A percentile compares a stretch with the other conserved stretches of the same genome.
Evolutionary conservation across 2,797 vertebrate species (phyloP).

Genomic region (Malacoctenus gilli): DNA sequence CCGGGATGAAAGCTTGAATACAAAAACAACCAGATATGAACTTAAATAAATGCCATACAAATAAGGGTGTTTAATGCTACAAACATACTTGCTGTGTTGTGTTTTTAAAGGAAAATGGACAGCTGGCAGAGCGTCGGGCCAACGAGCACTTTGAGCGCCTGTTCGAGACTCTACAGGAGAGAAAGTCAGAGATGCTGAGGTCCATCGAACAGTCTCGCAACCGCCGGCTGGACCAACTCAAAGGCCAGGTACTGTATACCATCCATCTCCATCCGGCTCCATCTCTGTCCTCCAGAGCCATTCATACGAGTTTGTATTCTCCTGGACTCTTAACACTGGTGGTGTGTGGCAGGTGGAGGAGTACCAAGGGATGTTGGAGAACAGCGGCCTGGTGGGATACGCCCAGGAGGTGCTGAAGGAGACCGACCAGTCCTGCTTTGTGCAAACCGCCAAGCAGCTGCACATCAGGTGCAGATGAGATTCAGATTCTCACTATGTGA

Average conservation of each 20-base stretch:
- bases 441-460: slow-evolving; percentile 97
- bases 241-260: slow-evolving; percentile 80
- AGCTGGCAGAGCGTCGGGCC: slow-evolving; percentile 87
- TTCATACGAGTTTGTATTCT: too few relatives aligned
- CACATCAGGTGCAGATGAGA: slow-evolving; percentile 95
- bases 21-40: too few relatives aligned
- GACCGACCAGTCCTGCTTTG: slow-evolving; percentile 96
- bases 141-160: slow-evolving; percentile 90
- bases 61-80: too few relatives aligned
- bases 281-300: too few relatives aligned
- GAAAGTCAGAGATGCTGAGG: slow-evolving; percentile 86
- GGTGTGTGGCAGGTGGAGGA: slow-evolving; percentile 82
- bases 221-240: slow-evolving; percentile 86
- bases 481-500: too few relatives aligned
- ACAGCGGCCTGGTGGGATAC: slow-evolving; percentile 95
- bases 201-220: slow-evolving; percentile 88
- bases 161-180: slow-evolving; percentile 89
- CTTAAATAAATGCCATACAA: too few relatives aligned
- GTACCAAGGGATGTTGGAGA: slow-evolving; percentile 96
- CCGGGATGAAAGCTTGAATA: too few relatives aligned
- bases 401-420: slow-evolving; percentile 98
- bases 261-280: too few relatives aligned
- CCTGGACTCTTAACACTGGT: too few relatives aligned
- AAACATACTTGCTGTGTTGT: too few relatives aligned
- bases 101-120: slow-evolving; percentile 83